A percentile compares a stretch with the other conserved stretches of the same genome.
phyloP scores from a whole-genome alignment of 2,113 vertebrate species.

The Dissostichus mawsoni region DNA sequence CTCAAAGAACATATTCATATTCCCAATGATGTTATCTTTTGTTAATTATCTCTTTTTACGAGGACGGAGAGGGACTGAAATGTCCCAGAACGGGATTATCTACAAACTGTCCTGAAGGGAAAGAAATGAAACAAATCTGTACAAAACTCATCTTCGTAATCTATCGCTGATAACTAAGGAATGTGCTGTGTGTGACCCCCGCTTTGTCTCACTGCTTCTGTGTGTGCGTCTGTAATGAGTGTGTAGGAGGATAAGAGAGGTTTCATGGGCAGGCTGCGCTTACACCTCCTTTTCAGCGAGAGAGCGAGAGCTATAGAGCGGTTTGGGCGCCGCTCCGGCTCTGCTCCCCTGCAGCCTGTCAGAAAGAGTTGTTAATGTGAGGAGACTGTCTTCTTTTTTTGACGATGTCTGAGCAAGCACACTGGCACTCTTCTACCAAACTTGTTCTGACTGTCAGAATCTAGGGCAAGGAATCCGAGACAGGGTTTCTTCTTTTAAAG shows the following conservation, averaged over 20 bases:
- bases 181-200: conserved; percentile 18
- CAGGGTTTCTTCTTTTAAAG: conserved; percentile 27
- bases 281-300: conserved; percentile 39
- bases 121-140: conserved; percentile 51
- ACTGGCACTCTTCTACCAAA: conserved; percentile 43
- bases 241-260: conserved; percentile 72
- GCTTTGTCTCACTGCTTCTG: conserved; percentile 43
- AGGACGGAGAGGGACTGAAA: conserved; percentile 28
- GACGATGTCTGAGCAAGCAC: conserved; percentile 41
- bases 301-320: conserved; percentile 4
- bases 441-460: conserved; percentile 65
- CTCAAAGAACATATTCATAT: conserved; percentile 16
- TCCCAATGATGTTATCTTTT: conserved; percentile 41
- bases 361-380: conserved; percentile 41
- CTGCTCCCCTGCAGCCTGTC: conserved; percentile 64
- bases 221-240: conserved; percentile 57
- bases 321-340: conserved; percentile 63
- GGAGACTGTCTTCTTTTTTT: conserved; percentile 31
- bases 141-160: conserved; percentile 48
- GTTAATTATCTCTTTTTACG: conserved; percentile 54
- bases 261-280: conserved; percentile 55
- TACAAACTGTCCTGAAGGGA: conserved; percentile 43
- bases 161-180: conserved; percentile 37
- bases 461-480: conserved; percentile 54
- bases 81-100: conserved; percentile 59